Evolutionary conservation across 1,140 invertebrate species (phyloP).

Genomic region (Aporrectodea caliginosa): DNA sequence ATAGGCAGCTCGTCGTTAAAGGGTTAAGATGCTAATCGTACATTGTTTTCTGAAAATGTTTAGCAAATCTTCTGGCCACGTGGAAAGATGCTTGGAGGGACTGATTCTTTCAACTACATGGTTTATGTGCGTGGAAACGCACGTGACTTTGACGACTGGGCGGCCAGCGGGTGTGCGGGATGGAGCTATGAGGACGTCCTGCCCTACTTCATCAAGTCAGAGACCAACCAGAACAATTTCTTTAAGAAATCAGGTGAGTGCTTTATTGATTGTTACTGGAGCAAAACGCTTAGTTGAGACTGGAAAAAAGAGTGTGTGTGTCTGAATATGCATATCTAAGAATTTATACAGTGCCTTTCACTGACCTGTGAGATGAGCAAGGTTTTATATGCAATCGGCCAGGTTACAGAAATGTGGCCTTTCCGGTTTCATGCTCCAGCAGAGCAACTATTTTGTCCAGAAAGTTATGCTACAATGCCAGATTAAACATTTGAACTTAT

Average conservation of each 20-base stretch:
- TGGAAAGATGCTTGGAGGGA: slow-evolving; percentile 76
- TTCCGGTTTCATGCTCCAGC: no score
- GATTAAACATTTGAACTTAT: no score
- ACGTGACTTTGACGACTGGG: slow-evolving; percentile 87
- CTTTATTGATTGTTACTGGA: background rate
- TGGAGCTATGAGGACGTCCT: slow-evolving; percentile 70
- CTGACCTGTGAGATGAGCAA: no score
- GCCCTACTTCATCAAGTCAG: slow-evolving; percentile 44
- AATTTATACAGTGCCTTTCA: no score
- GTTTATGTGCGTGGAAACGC: slow-evolving; percentile 84
- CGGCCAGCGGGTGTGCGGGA: slow-evolving; percentile 73
- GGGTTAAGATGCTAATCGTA: no score
- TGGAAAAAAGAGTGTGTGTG: no score
- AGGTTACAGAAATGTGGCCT: no score
- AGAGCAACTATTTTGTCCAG: no score
- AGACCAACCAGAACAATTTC: slow-evolving; percentile 30
- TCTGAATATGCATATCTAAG: no score
- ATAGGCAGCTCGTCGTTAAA: no score
- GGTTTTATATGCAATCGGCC: no score
- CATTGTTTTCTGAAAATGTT: slow-evolving; percentile 1
- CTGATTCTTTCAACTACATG: slow-evolving; percentile 90
- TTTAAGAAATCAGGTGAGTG: slow-evolving; percentile 14
- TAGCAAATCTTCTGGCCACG: slow-evolving; percentile 66
- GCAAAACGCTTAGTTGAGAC: background rate
- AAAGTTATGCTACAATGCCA: no score